These are phyloP conservation scores for Lepidochitona cinerea DNA, from an alignment of 2,888 invertebrate species.

Conservation along the genomic window DNA sequence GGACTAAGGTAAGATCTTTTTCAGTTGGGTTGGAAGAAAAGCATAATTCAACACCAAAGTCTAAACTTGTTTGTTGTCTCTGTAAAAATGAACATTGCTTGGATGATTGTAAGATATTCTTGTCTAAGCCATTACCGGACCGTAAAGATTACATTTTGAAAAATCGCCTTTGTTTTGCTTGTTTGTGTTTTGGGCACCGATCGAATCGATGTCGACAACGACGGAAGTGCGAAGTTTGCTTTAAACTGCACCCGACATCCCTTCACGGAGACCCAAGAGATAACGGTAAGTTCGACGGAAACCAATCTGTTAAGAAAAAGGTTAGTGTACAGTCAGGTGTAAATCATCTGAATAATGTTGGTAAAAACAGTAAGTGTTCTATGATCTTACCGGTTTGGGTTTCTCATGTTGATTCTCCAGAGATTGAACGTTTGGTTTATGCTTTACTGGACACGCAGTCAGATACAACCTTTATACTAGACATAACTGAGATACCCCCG, in stretches of 20 bases:
- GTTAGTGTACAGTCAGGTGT: not conserved
- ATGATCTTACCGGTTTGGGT: not conserved
- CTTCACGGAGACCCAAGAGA: not conserved
- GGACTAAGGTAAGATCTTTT: no score
- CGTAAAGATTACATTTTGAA: no score
- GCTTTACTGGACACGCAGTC: not conserved
- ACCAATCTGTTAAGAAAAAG: not conserved
- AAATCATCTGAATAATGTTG: not conserved
- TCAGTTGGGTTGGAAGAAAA: no score
- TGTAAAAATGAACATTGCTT: no score
- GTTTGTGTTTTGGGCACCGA: no score
- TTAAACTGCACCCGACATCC: not conserved
- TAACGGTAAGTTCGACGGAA: not conserved
- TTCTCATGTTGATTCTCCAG: not conserved
- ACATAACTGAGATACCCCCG: no score
- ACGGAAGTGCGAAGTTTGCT: not conserved
- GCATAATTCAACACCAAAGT: no score
- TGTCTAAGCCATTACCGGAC: no score
- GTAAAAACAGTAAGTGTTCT: not conserved
- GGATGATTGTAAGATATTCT: no score
- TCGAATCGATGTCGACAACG: not conserved
- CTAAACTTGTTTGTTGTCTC: no score
- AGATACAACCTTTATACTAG: not conserved
- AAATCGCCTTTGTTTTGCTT: no score
- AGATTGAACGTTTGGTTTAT: not conserved